Evolutionary conservation across 1,140 invertebrate species (phyloP).

Genomic region (Neodiprion pinetum): DNA sequence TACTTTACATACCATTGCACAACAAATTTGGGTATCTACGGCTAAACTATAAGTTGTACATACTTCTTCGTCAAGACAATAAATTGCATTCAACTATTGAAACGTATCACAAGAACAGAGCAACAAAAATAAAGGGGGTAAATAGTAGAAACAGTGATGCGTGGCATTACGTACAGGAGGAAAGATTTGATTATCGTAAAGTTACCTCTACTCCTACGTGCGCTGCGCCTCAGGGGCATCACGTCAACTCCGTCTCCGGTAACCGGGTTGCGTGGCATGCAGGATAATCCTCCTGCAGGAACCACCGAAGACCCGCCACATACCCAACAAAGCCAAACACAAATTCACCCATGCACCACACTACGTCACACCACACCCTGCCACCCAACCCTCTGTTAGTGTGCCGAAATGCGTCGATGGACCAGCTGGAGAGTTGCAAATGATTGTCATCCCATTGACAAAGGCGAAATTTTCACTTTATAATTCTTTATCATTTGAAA

Average conservation of each 20-base stretch:
- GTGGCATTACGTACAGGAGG: not conserved
- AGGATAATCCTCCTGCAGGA: constrained; percentile 56
- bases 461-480: too few species aligned
- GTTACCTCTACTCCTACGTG: constrained; percentile 59
- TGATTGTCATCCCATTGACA: not conserved
- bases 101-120: too few species aligned
- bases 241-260: constrained; percentile 65
- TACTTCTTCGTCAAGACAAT: too few species aligned
- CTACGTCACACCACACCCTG: constrained; percentile 25
- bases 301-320: constrained; percentile 42
- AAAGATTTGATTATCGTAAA: not conserved
- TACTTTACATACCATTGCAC: too few species aligned
- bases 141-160: not conserved
- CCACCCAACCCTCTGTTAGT: constrained; percentile 35
- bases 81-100: too few species aligned
- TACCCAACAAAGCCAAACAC: constrained; percentile 25
- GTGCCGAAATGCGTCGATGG: constrained; percentile 17
- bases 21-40: too few species aligned
- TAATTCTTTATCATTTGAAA: too few species aligned
- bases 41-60: too few species aligned
- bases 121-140: too few species aligned
- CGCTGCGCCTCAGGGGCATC: constrained; percentile 54
- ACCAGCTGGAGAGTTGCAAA: not conserved
- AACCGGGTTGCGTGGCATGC: constrained; percentile 63
- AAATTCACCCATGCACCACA: constrained; percentile 36